Conservation (phyloP, 2,888 invertebrate genomes). For the Scaptomyza reducta region DNA sequence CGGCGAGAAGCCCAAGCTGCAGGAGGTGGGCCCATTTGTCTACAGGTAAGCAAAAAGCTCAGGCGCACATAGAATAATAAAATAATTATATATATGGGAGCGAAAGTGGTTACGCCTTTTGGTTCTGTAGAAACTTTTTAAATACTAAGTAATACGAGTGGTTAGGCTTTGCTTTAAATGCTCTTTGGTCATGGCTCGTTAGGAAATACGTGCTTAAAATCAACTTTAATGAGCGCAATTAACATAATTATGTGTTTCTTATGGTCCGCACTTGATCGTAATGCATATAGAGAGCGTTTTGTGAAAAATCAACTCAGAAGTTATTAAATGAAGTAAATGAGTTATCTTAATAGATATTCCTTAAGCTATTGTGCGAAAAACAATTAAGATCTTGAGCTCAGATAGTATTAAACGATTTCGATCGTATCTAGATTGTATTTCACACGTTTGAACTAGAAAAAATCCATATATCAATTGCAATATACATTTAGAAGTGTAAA, state of each 20-base stretch:
- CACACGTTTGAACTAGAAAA: not conserved
- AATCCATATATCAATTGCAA: not conserved
- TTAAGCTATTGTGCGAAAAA: constrained; percentile 8
- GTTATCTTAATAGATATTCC: constrained; percentile 3
- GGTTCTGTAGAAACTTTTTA: constrained; percentile 28
- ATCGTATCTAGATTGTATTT: not conserved
- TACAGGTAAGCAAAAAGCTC: constrained; percentile 88
- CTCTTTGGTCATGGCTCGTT: constrained; percentile 66
- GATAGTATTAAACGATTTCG: not conserved
- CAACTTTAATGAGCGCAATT: constrained; percentile 63
- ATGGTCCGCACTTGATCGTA: not conserved
- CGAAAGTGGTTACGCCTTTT: constrained; percentile 63
- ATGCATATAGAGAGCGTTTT: constrained; percentile 28
- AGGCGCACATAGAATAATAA: not conserved
- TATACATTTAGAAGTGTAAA: too few relatives aligned
- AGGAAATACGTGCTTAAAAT: constrained; percentile 48
- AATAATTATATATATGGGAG: constrained; percentile 11
- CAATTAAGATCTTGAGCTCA: not conserved
- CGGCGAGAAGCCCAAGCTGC: constrained; percentile 92
- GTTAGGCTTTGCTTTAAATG: constrained; percentile 50
- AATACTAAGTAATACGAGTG: constrained; percentile 26
- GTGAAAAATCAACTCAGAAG: constrained; percentile 2
- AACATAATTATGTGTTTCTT: constrained; percentile 58
- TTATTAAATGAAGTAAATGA: not conserved
- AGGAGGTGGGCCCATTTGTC: constrained; percentile 94